Conservation (phyloP, 2,797 vertebrate genomes). For the Eurystomus glaucurus region DNA sequence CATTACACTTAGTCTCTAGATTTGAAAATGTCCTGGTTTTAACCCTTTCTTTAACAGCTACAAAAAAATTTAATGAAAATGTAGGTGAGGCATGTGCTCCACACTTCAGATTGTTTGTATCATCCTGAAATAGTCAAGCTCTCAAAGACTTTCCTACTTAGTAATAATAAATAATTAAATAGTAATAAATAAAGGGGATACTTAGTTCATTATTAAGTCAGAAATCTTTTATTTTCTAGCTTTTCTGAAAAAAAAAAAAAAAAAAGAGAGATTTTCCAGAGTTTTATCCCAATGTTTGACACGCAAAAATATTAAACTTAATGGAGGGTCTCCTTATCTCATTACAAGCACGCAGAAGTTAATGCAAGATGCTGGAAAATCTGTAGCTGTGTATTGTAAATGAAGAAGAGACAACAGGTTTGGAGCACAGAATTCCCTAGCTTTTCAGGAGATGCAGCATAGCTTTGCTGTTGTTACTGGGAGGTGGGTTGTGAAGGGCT, state of each 20-base stretch:
- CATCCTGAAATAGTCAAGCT: neutral
- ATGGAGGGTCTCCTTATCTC: neutral
- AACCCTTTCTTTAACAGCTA: slow-evolving; percentile 42
- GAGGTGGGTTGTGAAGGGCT: neutral
- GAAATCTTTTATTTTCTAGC: neutral
- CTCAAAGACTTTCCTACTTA: neutral
- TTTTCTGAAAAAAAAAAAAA: neutral
- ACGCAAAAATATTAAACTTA: neutral
- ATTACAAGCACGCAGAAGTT: neutral
- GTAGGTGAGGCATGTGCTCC: neutral
- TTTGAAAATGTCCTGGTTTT: slow-evolving; percentile 50
- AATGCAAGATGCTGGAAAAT: neutral
- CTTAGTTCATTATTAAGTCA: neutral
- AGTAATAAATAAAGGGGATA: neutral
- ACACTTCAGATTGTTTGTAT: neutral
- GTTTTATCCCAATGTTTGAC: neutral
- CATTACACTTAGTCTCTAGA: slow-evolving; percentile 55
- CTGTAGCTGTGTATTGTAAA: neutral
- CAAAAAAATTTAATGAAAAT: neutral
- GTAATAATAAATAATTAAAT: no score
- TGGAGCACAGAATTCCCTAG: neutral
- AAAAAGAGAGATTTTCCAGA: slow-evolving; percentile 10
- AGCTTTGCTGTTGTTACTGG: neutral
- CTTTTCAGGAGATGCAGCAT: neutral
- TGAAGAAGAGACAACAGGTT: neutral